Evolutionary conservation across 1,140 invertebrate genomes (phyloP).

Genomic region (Cylas formicarius): DNA sequence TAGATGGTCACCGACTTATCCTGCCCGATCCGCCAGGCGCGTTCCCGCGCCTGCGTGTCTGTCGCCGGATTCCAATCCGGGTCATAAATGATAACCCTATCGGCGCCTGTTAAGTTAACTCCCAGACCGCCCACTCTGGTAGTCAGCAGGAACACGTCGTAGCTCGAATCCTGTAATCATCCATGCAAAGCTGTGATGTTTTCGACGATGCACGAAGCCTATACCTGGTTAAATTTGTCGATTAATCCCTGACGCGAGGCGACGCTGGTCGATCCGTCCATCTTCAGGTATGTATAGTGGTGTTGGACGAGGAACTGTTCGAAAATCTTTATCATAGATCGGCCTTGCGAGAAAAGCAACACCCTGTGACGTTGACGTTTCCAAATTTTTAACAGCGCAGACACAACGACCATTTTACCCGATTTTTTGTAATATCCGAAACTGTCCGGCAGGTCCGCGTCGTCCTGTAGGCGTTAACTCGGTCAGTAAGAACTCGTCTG

Average conservation of each 20-base stretch:
- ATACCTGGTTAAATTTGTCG: conserved; percentile 78
- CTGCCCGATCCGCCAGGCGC: conserved; percentile 91
- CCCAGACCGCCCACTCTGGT: conserved; percentile 93
- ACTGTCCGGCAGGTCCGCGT: conserved; percentile 48
- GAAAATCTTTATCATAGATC: conserved; percentile 85
- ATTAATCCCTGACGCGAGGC: conserved; percentile 74
- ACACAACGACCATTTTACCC: conserved; percentile 94
- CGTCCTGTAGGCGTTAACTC: too few relatives aligned
- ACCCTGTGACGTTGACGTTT: conserved; percentile 82
- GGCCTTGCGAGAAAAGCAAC: conserved; percentile 86
- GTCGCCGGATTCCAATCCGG: conserved; percentile 94
- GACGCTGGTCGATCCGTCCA: conserved; percentile 87
- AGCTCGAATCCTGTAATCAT: conserved; percentile 62
- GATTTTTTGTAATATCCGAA: conserved; percentile 80
- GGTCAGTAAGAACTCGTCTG: too few relatives aligned
- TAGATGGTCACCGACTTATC: conserved; percentile 81
- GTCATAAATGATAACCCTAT: conserved; percentile 94
- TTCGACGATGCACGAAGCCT: too few relatives aligned
- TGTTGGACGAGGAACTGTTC: conserved; percentile 74
- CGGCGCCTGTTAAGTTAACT: conserved; percentile 89
- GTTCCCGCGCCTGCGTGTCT: conserved; percentile 79
- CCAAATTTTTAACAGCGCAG: conserved; percentile 88
- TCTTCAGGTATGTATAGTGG: conserved; percentile 75
- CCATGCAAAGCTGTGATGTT: too few relatives aligned
- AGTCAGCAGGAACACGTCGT: conserved; percentile 88